phyloP scores from a whole-genome alignment of 2,888 invertebrate species.

The Drosophila kuntzei region DNA sequence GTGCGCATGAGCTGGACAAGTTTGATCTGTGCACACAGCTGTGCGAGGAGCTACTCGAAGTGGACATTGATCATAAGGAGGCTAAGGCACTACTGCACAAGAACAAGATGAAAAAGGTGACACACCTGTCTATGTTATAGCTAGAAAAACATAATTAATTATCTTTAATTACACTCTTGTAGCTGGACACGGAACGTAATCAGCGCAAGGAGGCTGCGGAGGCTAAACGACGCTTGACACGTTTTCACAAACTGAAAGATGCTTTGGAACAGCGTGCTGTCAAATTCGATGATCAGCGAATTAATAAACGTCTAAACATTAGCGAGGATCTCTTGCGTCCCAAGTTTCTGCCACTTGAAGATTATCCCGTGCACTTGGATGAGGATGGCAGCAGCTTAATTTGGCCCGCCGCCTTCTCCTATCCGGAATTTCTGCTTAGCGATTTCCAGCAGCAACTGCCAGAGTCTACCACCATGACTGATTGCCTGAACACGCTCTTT shows the following conservation, averaged over 20 bases:
- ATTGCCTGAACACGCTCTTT: conserved; percentile 89
- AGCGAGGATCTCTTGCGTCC: conserved; percentile 88
- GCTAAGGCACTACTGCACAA: conserved; percentile 87
- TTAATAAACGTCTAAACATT: conserved; percentile 77
- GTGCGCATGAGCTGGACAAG: conserved; percentile 89
- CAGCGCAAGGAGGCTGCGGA: conserved; percentile 84
- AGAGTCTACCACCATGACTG: conserved; percentile 89
- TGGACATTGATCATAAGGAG: conserved; percentile 87
- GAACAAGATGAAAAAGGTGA: conserved; percentile 85
- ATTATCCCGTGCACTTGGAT: conserved; percentile 88
- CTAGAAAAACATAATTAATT: not conserved
- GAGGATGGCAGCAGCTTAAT: conserved; percentile 87
- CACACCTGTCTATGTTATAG: not conserved
- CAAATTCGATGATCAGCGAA: conserved; percentile 87
- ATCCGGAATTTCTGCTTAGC: conserved; percentile 94
- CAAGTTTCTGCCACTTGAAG: conserved; percentile 88
- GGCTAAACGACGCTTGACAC: conserved; percentile 85
- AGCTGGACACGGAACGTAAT: conserved; percentile 80
- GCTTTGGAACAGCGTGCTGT: conserved; percentile 86
- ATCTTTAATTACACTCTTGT: not conserved
- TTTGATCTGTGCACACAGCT: conserved; percentile 90
- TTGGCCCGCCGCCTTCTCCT: conserved; percentile 96
- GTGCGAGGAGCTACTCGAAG: conserved; percentile 89
- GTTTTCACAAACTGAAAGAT: conserved; percentile 85
- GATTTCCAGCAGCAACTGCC: conserved; percentile 94